Base-by-base conservation (phyloP, 2,797 vertebrate species). In the Manis pentadactyla region DNA sequence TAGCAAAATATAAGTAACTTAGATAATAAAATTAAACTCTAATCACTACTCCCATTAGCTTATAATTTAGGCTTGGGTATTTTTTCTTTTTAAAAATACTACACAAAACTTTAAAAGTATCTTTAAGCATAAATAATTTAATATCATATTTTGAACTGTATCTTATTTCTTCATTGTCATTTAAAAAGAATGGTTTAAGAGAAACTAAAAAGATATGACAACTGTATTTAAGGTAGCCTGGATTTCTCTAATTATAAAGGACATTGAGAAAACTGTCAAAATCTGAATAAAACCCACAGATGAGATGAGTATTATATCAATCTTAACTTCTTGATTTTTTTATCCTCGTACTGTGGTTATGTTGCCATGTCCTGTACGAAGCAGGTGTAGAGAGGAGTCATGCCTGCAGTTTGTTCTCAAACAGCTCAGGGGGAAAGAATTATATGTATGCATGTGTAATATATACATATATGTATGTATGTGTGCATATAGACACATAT, bases 1-100 rank as follows among this genome's bases (percentile, higher is more conserved):
- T 66, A 90, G n/a, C 53, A 77, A 94, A 90, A 75, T 63, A 66
- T 53, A 95, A 73, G 46, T 42, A 87, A 78, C 71, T 78, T 55
- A 96, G 7, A 93, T 53, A 92, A 53, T 74, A 87, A 93, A 42
- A 79, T 71, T 69, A 94, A 90, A 34, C 1, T 74, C 37, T 57
- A 96, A 75, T 90, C 39, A 75, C 15, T 95, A 75, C 17, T 93
- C 53, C 46, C 21, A 83, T 87, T 91, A 55, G 27, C 11, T 88
- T 81, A 6, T 11, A 90, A 87, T 42, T 87, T 93, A 19, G 39
- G 0, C n/a, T 19, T 74, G 74, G 2, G 17, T 34, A 46, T 11
- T 46, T 18, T 59, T 61, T 84, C 68, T 71, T 64, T 90, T 21
- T 64, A 0, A 4, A 51, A 85, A 66, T 79, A 66, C 3, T 75